phyloP scores from a whole-genome alignment of 2,888 invertebrate genomes.

The Dromius quadrimaculatus region DNA sequence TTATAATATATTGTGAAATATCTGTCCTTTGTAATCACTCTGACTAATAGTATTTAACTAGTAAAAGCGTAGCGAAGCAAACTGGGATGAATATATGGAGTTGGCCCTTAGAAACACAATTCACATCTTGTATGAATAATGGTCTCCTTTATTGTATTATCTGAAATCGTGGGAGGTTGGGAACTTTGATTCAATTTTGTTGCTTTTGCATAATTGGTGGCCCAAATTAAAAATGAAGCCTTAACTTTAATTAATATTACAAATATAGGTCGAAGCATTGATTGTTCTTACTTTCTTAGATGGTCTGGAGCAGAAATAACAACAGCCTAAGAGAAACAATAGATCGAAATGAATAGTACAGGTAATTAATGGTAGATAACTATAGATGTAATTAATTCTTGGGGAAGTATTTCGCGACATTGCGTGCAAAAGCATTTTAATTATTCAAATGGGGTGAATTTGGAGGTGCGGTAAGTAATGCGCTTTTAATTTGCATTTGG shows the following conservation, averaged over 20 bases:
- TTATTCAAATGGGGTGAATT: constrained; percentile 41
- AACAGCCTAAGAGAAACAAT: constrained; percentile 6
- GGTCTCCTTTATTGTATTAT: constrained; percentile 11
- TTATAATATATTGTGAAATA: neutral
- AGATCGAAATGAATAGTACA: constrained; percentile 18
- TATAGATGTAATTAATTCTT: constrained; percentile 40
- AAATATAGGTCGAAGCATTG: too few species aligned
- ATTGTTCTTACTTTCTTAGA: too few species aligned
- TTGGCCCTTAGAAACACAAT: constrained; percentile 14
- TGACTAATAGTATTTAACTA: neutral
- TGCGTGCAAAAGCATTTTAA: constrained; percentile 45
- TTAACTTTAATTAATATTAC: too few species aligned
- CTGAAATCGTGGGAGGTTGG: neutral
- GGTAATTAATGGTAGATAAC: constrained; percentile 43
- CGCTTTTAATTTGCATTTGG: constrained; percentile 42
- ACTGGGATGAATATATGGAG: constrained; percentile 17
- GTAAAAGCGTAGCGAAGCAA: neutral
- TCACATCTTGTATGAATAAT: constrained; percentile 20
- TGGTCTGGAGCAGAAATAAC: too few species aligned
- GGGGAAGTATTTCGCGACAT: constrained; percentile 35
- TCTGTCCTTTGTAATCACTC: neutral
- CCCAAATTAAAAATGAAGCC: too few species aligned
- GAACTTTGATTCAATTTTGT: constrained; percentile 19
- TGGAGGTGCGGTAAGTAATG: constrained; percentile 45
- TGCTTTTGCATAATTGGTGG: too few species aligned